phyloP scores from a whole-genome alignment of 92 coral and sea anemone genomes.

The Umimayanthus kanabou region DNA sequence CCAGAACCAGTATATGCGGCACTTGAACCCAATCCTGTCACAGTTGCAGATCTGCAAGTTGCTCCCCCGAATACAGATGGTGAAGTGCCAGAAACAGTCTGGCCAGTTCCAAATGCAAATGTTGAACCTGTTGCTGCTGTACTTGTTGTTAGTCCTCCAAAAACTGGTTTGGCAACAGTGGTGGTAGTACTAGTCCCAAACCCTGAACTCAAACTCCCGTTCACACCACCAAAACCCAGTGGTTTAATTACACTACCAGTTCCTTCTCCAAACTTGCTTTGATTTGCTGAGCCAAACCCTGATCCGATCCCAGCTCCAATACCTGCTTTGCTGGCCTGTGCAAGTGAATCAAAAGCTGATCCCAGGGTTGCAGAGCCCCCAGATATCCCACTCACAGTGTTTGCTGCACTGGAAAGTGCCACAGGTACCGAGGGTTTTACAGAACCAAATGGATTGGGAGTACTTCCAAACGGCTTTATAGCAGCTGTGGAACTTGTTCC shows the following conservation, averaged over 20 bases:
- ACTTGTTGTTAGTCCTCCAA: not conserved
- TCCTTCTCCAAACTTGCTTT: conserved; percentile 2
- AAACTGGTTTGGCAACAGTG: not conserved
- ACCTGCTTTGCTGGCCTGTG: conserved; percentile 17
- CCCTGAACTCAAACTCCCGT: not conserved
- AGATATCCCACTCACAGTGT: not conserved
- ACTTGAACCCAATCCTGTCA: not conserved
- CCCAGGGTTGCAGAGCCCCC: not conserved
- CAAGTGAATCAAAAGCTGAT: conserved; percentile 11
- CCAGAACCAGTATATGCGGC: not conserved
- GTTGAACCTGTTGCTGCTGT: conserved; percentile 9
- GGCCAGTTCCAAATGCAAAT: not conserved
- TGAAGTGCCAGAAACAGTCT: not conserved
- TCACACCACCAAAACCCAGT: not conserved
- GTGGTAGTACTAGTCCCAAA: conserved; percentile 12
- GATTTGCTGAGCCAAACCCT: not conserved
- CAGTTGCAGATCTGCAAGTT: not conserved
- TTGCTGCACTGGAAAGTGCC: not conserved
- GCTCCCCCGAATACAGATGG: not conserved
- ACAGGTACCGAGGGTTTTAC: not conserved
- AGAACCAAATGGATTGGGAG: not conserved
- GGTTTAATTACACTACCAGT: not conserved
- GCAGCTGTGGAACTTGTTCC: not conserved
- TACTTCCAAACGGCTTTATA: conserved; percentile 5
- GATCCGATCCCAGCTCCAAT: not conserved